A percentile compares a stretch with the other conserved stretches of the same genome.
phyloP scores from a whole-genome alignment of 1,140 invertebrate genomes.

The Drosophila seguyi region DNA sequence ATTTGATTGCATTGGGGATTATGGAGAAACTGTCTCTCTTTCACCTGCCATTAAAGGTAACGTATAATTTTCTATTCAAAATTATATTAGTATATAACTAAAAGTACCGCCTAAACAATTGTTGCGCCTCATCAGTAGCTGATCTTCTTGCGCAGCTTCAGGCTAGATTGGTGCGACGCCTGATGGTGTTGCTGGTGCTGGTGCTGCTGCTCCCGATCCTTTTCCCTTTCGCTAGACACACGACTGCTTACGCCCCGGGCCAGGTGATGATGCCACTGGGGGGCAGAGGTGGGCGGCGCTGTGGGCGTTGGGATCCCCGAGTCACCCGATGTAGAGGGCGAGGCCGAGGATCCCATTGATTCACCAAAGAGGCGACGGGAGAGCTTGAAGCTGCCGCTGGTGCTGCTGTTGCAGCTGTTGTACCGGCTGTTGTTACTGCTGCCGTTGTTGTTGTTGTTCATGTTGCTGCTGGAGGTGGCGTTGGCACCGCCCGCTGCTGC shows the following conservation, averaged over 20 bases:
- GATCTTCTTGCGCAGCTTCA: slow-evolving; percentile 82
- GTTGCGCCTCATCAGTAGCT: slow-evolving; percentile 66
- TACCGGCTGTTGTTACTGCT: slow-evolving; percentile 34
- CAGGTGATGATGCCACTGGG: slow-evolving; percentile 56
- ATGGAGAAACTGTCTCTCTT: neutral
- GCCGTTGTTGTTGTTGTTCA: slow-evolving; percentile 22
- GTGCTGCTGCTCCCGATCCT: slow-evolving; percentile 47
- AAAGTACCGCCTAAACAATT: slow-evolving; percentile 11
- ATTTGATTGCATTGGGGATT: slow-evolving; percentile 23
- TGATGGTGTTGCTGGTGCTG: slow-evolving; percentile 31
- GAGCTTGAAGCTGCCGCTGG: slow-evolving; percentile 65
- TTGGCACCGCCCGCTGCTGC: slow-evolving; percentile 8
- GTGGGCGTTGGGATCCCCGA: slow-evolving; percentile 82
- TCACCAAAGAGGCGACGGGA: slow-evolving; percentile 67
- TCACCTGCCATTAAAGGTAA: slow-evolving; percentile 5
- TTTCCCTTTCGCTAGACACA: slow-evolving; percentile 48
- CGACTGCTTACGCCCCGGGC: slow-evolving; percentile 44
- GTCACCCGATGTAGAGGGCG: slow-evolving; percentile 71
- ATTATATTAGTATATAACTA: slow-evolving; percentile 2
- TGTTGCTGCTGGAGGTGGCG: neutral
- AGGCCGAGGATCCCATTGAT: slow-evolving; percentile 69
- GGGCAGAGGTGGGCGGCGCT: slow-evolving; percentile 43
- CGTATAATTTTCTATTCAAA: slow-evolving; percentile 38
- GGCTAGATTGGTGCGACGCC: slow-evolving; percentile 51
- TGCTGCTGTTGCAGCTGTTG: slow-evolving; percentile 45